phyloP scores from a whole-genome alignment of 2,888 invertebrate genomes.

The Brachylomia viminalis region DNA sequence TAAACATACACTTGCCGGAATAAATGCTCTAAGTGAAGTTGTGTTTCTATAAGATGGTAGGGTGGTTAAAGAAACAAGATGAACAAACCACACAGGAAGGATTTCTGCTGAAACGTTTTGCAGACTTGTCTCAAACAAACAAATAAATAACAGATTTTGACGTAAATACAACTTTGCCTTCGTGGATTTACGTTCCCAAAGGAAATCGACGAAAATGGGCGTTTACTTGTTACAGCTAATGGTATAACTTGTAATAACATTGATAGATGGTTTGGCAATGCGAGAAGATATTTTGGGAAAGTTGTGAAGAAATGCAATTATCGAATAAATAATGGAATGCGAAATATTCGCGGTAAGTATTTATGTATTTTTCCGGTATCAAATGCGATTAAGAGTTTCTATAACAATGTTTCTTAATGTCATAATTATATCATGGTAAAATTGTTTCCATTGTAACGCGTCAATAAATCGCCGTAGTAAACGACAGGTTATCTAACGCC shows the following conservation, averaged over 20 bases:
- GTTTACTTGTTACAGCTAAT: constrained; percentile 37
- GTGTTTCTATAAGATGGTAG: background rate
- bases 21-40: background rate
- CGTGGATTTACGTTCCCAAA: constrained; percentile 17
- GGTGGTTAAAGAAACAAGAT: background rate
- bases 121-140: constrained; percentile 26
- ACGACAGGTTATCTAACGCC: no score
- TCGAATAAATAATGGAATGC: constrained; percentile 1
- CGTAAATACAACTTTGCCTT: background rate
- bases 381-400: background rate
- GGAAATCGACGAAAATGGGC: constrained; percentile 17
- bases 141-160: constrained; percentile 35
- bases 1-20: no score
- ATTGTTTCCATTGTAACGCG: no score
- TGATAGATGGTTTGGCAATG: constrained; percentile 18
- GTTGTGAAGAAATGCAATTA: constrained; percentile 22
- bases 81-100: constrained; percentile 12
- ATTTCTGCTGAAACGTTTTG: constrained; percentile 24
- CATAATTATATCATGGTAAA: no score
- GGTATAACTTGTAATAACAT: constrained; percentile 27
- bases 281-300: constrained; percentile 3
- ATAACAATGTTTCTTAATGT: background rate
- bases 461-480: no score
- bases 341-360: background rate
- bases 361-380: background rate